phyloP scores from a whole-genome alignment of 1,140 invertebrate species.

The Pogonomyrmex californicus region DNA sequence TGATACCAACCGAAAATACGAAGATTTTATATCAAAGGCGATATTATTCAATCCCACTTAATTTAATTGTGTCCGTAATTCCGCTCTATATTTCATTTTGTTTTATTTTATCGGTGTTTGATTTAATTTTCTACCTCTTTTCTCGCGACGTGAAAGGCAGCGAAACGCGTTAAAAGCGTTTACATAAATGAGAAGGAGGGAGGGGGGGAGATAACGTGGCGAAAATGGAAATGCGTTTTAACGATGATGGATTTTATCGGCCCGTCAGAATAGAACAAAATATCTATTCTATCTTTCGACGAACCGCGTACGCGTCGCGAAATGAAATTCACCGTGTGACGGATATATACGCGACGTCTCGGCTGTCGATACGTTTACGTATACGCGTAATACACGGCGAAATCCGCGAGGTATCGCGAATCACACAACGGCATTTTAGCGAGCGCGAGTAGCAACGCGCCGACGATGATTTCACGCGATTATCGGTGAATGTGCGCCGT shows the following conservation, averaged over 20 bases:
- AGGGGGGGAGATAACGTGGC: background rate
- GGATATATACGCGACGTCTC: constrained; percentile 20
- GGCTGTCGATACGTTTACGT: constrained; percentile 51
- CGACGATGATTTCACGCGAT: constrained; percentile 53
- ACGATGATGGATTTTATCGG: constrained; percentile 44
- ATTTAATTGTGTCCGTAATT: constrained; percentile 15
- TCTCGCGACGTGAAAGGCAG: background rate
- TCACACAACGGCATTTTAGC: constrained; percentile 30
- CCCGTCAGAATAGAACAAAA: constrained; percentile 18
- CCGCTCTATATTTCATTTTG: background rate
- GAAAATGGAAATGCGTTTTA: constrained; percentile 5
- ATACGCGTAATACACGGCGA: background rate
- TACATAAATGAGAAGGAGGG: background rate
- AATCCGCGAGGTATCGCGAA: constrained; percentile 3
- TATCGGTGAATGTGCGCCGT: constrained; percentile 41
- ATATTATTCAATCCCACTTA: background rate
- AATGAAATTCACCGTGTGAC: constrained; percentile 49
- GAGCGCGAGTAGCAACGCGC: background rate
- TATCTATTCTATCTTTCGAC: constrained; percentile 17
- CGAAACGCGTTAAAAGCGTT: constrained; percentile 15
- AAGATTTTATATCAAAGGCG: background rate
- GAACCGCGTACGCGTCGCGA: background rate
- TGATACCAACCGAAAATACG: background rate
- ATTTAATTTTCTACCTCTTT: constrained; percentile 16
- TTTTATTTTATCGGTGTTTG: background rate